Conservation (phyloP, 2,113 vertebrate genomes). For the Cryptotis parvus region DNA sequence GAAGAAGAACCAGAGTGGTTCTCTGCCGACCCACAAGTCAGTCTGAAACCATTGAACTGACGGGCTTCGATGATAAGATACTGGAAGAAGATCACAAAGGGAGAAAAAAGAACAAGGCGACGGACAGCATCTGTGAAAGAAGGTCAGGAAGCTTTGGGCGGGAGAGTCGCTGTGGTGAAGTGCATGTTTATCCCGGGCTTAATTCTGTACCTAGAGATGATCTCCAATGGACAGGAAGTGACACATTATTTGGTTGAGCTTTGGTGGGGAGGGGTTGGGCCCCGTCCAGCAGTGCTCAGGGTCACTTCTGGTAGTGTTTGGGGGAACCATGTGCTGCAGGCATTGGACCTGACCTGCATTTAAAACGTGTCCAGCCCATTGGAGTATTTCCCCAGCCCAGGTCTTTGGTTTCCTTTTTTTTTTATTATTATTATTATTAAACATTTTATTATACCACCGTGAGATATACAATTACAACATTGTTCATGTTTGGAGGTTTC, state of each 20-base stretch:
- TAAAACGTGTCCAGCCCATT: too few species aligned
- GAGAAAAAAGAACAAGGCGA: constrained; percentile 92
- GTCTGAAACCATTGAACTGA: constrained; percentile 98
- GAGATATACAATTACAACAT: too few species aligned
- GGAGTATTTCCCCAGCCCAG: too few species aligned
- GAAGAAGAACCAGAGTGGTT: constrained; percentile 99
- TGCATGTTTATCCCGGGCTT: constrained; percentile 8
- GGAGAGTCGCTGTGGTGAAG: not conserved
- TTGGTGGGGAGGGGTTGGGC: too few species aligned
- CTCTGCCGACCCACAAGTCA: constrained; percentile 97
- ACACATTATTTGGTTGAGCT: not conserved
- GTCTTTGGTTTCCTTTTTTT: too few species aligned
- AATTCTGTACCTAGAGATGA: not conserved
- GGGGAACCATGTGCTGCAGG: too few species aligned
- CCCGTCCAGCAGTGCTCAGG: too few species aligned
- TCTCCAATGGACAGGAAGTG: not conserved
- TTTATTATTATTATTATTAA: too few species aligned
- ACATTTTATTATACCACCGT: too few species aligned
- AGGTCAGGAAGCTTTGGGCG: constrained; percentile 84
- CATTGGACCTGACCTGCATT: too few species aligned
- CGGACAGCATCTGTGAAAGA: constrained; percentile 93
- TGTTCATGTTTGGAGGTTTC: too few species aligned
- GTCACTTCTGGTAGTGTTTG: too few species aligned
- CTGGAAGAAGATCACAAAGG: constrained; percentile 96
- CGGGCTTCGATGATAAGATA: constrained; percentile 97